Percentiles rank a stretch among this genome's conserved stretches.
Conservation (phyloP, 2,888 invertebrate species). For the Pherbina coryleti region DNA sequence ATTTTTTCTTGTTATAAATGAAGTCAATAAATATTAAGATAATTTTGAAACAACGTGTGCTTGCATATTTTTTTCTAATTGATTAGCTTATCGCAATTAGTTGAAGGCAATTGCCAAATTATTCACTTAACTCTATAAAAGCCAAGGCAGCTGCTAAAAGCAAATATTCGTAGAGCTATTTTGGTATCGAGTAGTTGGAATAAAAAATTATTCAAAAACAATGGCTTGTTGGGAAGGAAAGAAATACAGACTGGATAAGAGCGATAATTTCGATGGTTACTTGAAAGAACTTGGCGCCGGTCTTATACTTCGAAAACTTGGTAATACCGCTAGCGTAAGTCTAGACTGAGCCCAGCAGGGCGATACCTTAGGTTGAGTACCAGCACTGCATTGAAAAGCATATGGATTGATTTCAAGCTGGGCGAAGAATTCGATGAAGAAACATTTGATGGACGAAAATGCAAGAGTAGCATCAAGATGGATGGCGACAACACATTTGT, state of each 20-base stretch:
- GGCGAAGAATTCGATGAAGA: constrained; percentile 92
- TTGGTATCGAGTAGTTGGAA: too few species aligned
- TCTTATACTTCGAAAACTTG: constrained; percentile 87
- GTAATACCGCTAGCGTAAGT: constrained; percentile 83
- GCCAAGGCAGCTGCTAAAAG: too few species aligned
- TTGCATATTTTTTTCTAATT: too few species aligned
- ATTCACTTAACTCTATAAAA: too few species aligned
- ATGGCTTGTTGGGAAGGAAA: constrained; percentile 73
- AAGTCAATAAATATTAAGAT: too few species aligned
- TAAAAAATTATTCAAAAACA: constrained; percentile 36
- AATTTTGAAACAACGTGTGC: too few species aligned
- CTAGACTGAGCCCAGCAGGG: constrained; percentile 83
- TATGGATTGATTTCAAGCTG: constrained; percentile 84
- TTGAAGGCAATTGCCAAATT: too few species aligned
- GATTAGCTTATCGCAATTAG: too few species aligned
- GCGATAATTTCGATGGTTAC: constrained; percentile 90
- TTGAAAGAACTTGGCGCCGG: constrained; percentile 92
- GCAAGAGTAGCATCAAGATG: constrained; percentile 74
- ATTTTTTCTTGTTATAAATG: too few species aligned
- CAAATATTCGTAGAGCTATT: too few species aligned
- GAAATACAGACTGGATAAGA: constrained; percentile 82
- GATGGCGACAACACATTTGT: constrained; percentile 82
- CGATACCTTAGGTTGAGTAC: constrained; percentile 82
- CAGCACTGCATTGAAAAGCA: constrained; percentile 88
- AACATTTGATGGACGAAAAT: constrained; percentile 90